Conservation (phyloP, 1,140 invertebrate species). For the Pygmarrhopalites habei region DNA sequence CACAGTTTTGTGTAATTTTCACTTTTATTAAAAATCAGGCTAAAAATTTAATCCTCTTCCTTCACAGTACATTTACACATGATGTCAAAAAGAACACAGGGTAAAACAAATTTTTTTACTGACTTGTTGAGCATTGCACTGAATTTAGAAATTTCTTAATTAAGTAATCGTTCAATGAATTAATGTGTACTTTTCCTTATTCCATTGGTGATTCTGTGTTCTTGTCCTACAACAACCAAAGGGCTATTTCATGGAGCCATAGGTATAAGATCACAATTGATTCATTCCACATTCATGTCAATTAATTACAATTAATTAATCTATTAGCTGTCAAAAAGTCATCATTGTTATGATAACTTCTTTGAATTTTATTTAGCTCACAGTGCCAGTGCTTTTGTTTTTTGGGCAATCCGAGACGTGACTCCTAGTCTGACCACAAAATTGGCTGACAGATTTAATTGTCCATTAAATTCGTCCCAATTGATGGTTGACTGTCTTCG, state of each 20-base stretch:
- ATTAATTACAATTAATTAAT: no score
- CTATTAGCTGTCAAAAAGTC: no score
- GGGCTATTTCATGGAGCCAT: conserved; percentile 16
- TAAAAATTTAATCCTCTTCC: no score
- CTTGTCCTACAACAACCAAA: background rate
- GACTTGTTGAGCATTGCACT: background rate
- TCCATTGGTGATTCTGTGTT: no score
- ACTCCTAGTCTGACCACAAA: background rate
- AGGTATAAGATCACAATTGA: no score
- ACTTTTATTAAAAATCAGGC: no score
- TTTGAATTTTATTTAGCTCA: conserved; percentile 1
- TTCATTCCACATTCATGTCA: no score
- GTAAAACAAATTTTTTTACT: conserved; percentile 14
- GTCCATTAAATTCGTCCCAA: conserved; percentile 8
- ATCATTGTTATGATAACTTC: no score
- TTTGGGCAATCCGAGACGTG: conserved; percentile 18
- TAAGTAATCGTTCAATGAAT: no score
- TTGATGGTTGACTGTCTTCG: conserved; percentile 12
- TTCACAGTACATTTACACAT: conserved; percentile 29
- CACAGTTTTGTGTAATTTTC: no score
- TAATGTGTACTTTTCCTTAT: background rate
- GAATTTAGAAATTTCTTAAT: no score
- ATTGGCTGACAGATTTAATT: conserved; percentile 5
- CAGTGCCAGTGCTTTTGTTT: conserved; percentile 18
- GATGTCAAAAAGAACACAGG: conserved; percentile 27